phyloP scores from a whole-genome alignment of 2,888 invertebrate species.

The Ectemnius continuus region DNA sequence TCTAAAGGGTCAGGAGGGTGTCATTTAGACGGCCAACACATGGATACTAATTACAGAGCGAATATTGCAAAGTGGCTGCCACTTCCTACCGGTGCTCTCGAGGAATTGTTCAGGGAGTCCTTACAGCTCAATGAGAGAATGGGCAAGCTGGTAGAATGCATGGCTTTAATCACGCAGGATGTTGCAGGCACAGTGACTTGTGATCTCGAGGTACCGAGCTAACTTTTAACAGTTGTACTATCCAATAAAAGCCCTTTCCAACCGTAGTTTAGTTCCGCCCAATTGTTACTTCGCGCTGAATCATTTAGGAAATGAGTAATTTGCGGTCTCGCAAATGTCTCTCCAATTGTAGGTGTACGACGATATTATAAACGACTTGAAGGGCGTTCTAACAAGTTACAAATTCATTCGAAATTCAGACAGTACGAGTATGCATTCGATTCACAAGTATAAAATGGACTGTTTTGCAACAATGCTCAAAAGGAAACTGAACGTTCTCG shows the following conservation, averaged over 20 bases:
- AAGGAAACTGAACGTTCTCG: constrained; percentile 61
- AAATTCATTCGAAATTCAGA: constrained; percentile 35
- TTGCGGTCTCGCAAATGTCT: not conserved
- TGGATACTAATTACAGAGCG: constrained; percentile 69
- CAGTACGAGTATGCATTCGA: constrained; percentile 45
- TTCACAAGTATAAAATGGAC: constrained; percentile 65
- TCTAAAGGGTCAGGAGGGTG: not conserved
- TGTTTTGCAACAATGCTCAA: constrained; percentile 56
- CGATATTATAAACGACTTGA: constrained; percentile 50
- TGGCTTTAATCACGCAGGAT: constrained; percentile 61
- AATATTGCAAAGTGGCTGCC: constrained; percentile 73
- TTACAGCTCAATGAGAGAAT: constrained; percentile 60
- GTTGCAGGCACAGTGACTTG: constrained; percentile 45
- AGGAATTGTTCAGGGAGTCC: constrained; percentile 66
- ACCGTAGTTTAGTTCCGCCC: constrained; percentile 28
- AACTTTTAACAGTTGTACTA: constrained; percentile 14
- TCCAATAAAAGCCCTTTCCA: not conserved
- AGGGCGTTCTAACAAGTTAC: constrained; percentile 51
- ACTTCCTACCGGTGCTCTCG: constrained; percentile 53
- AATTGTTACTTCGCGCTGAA: constrained; percentile 19
- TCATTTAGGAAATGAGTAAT: not conserved
- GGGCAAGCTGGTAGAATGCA: constrained; percentile 57
- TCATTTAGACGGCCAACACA: constrained; percentile 17
- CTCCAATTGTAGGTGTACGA: constrained; percentile 28
- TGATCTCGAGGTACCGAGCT: constrained; percentile 61